Evolutionary conservation across 2,113 vertebrate genomes (phyloP), one percentile per base, ranked within the genome.

Genomic region (Hippocampus barbouri): DNA sequence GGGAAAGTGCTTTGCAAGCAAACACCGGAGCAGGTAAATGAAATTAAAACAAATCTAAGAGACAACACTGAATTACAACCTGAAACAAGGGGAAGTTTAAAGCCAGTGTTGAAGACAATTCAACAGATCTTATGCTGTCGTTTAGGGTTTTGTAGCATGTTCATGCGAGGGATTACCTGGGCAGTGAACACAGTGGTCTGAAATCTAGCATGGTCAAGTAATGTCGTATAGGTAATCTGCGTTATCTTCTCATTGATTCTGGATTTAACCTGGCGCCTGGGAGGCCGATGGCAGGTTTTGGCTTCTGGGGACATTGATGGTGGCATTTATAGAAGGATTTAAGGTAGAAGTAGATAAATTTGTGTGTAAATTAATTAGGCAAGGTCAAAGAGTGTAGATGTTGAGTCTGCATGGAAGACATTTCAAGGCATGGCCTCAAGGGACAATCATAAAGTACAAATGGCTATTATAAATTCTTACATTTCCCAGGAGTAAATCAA

Each of bases 1-100:
- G 62, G 34, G 4, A 64, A 64, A 41, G 20, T n/a, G 62, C 62
- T 64, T 64, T 64, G 62, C 38, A 64, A 64, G 38, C 38, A 64
- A 64, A 65, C 27, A 23, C 38, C 41, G 40, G 43, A 61, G 27
- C 59, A 34, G 59, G 34, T 61, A 61, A 61, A 61, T 61, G 59
- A 61, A 30, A 61, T 61, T 34, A 61, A n/a, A 41, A 41, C 38
- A 14, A 43, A 64, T 64, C 20, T 43, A 64, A 64, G 6, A 61
- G 59, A 61, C 15, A 34, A 64, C 8, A n/a, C 62, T n/a, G 62
- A 43, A 43, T 41, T 43, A 23, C 21, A 14, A 23, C 43, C 34
- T 10, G 21, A 64, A 41, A 41, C 4, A 34, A 3, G 11, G 20
- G 38, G 4, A 60, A 27, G 14, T 30, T 25, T 41, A 45, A 65